Evolutionary conservation across 1,140 invertebrate species (phyloP).

Genomic region (Pentalonia nigronervosa): DNA sequence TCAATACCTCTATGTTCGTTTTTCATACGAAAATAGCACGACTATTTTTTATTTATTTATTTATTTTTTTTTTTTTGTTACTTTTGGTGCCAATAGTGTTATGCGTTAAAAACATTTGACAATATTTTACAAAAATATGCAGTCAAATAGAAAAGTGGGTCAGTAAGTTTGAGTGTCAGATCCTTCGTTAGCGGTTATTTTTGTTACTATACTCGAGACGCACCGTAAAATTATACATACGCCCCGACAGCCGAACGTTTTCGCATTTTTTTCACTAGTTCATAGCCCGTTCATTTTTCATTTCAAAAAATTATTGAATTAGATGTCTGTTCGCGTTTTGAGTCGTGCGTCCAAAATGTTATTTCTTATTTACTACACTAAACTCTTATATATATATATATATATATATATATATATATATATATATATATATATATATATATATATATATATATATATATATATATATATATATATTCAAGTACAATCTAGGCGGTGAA

Average conservation of each 20-base stretch:
- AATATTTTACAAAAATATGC: neutral
- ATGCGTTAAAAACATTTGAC: neutral
- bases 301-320: neutral
- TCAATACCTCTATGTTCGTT: neutral
- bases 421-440: neutral
- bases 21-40: neutral
- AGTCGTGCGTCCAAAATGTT: neutral
- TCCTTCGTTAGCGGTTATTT: constrained; percentile 35
- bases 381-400: neutral
- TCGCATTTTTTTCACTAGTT: too few relatives aligned
- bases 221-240: neutral
- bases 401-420: neutral
- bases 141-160: neutral
- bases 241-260: neutral
- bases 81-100: neutral
- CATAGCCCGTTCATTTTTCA: neutral
- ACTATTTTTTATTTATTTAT: neutral
- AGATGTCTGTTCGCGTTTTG: constrained; percentile 4
- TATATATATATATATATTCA: too few relatives aligned
- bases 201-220: neutral
- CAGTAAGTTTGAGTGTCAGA: constrained; percentile 34
- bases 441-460: neutral
- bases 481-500: neutral
- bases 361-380: neutral
- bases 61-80: neutral